Evolutionary conservation across 2,113 vertebrate species (phyloP).

Genomic region (Nycticorax nycticorax): DNA sequence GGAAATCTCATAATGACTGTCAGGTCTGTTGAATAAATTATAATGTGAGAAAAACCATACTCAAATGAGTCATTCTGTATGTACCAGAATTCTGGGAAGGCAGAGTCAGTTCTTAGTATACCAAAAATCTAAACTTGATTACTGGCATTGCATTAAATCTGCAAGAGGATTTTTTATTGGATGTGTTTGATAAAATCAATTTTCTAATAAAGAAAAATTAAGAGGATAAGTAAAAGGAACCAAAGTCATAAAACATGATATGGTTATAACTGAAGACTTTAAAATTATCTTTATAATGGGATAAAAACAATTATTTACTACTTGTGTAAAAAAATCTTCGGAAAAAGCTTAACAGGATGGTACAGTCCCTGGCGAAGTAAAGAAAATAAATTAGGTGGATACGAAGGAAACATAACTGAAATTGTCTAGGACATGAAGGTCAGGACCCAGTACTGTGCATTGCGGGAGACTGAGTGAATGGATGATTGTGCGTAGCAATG

Average conservation of each 20-base stretch:
- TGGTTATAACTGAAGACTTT: neutral
- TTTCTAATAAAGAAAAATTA: constrained; percentile 31
- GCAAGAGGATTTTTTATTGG: neutral
- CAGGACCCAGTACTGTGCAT: neutral
- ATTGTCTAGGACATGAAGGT: neutral
- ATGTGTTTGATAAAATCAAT: neutral
- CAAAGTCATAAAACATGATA: neutral
- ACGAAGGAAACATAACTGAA: neutral
- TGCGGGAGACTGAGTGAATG: neutral
- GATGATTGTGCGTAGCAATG: neutral
- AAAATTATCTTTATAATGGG: neutral
- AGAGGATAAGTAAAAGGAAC: constrained; percentile 3
- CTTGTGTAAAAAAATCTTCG: neutral
- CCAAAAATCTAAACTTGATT: constrained; percentile 32
- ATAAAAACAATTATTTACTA: neutral
- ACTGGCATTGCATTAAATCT: neutral
- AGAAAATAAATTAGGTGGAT: neutral
- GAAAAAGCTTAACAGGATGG: neutral
- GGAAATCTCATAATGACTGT: neutral
- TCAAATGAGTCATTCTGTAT: neutral
- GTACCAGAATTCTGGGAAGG: neutral
- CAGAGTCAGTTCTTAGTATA: neutral
- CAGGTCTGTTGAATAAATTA: constrained; percentile 32
- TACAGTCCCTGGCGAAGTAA: neutral
- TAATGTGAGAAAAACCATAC: neutral